Evolutionary conservation across 2,113 vertebrate genomes (phyloP).

Genomic region (Ctenomys sociabilis): DNA sequence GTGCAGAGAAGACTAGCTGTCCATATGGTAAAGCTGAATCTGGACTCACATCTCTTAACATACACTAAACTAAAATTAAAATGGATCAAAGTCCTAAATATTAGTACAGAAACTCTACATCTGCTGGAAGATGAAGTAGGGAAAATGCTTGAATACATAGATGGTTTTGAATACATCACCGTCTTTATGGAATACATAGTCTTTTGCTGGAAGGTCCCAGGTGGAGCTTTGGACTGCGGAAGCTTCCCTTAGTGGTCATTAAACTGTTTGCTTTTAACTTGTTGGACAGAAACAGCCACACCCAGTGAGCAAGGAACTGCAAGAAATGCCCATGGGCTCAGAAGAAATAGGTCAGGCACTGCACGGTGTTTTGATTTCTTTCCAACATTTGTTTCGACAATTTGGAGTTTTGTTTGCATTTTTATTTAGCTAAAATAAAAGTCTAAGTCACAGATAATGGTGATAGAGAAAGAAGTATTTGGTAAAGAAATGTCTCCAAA

Average conservation of each 20-base stretch:
- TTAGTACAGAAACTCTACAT: neutral
- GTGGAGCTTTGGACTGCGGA: neutral
- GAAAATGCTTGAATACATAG: neutral
- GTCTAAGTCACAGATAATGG: neutral
- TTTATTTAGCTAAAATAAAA: conserved; percentile 15
- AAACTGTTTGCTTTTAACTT: neutral
- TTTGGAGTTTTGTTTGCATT: neutral
- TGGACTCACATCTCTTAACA: neutral
- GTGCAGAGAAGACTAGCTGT: neutral
- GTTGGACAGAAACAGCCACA: neutral
- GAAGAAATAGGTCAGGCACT: neutral
- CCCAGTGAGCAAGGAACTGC: neutral
- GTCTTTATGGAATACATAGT: neutral
- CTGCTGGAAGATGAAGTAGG: neutral
- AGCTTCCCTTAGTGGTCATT: neutral
- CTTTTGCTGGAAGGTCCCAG: neutral
- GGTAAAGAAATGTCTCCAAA: neutral
- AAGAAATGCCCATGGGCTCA: neutral
- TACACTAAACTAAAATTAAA: neutral
- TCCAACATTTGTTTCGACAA: neutral
- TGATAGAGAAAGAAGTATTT: neutral
- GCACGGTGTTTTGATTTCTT: neutral
- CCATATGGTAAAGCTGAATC: neutral
- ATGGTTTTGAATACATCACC: neutral
- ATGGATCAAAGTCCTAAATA: neutral